Evolutionary conservation across 2,888 invertebrate genomes (phyloP).

Genomic region (Agrochola litura): DNA sequence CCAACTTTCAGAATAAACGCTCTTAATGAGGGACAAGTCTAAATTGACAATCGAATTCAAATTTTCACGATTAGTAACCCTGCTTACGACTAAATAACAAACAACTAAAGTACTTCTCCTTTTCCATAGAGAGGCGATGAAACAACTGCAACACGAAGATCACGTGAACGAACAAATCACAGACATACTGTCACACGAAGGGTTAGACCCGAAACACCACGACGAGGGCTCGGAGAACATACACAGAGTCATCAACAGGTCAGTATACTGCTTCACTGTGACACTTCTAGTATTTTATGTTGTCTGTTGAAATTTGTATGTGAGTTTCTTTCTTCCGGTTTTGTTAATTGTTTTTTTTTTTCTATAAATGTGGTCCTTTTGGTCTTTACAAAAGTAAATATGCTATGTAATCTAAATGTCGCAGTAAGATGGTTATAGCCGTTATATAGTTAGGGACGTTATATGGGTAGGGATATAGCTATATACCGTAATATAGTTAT

Average conservation of each 20-base stretch:
- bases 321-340: neutral
- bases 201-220: slow-evolving; percentile 71
- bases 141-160: slow-evolving; percentile 85
- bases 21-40: too few relatives aligned
- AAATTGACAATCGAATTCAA: neutral
- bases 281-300: slow-evolving; percentile 3
- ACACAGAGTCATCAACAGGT: slow-evolving; percentile 92
- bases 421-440: too few relatives aligned
- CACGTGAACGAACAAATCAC: slow-evolving; percentile 83
- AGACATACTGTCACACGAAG: slow-evolving; percentile 82
- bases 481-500: too few relatives aligned
- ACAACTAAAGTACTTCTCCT: neutral
- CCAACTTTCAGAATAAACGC: too few relatives aligned
- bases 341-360: neutral
- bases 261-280: slow-evolving; percentile 48
- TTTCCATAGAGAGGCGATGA: slow-evolving; percentile 83
- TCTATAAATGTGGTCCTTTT: neutral
- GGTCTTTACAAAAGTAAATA: too few relatives aligned
- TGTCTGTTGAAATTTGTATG: neutral
- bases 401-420: too few relatives aligned
- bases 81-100: neutral
- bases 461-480: too few relatives aligned
- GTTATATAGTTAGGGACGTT: too few relatives aligned
- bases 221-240: slow-evolving; percentile 90
- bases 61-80: neutral